Conservation (phyloP, 2,797 vertebrate species). For the Cryptoprocta ferox region DNA sequence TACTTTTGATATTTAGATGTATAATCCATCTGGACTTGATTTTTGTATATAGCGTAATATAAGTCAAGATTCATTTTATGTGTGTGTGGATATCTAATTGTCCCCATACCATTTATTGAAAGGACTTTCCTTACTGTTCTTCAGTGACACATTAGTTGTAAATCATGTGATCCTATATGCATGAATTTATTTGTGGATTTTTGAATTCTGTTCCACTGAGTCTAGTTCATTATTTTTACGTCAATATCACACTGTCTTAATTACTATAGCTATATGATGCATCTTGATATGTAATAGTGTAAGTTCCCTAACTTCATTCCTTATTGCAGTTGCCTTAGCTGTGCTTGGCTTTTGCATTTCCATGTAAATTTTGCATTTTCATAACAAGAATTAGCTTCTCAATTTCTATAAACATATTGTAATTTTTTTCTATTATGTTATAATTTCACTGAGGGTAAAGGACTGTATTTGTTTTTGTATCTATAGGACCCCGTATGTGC, state of each 20-base stretch:
- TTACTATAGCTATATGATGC: neutral
- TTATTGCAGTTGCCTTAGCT: neutral
- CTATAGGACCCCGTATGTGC: neutral
- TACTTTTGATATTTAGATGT: conserved; percentile 38
- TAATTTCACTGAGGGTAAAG: neutral
- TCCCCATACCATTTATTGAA: neutral
- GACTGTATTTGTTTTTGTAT: neutral
- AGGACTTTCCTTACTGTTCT: neutral
- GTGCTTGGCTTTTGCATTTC: neutral
- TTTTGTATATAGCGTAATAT: neutral
- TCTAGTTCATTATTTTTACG: neutral
- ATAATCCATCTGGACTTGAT: neutral
- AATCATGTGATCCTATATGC: neutral
- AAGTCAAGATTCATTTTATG: neutral
- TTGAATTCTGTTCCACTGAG: neutral
- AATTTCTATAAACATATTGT: neutral
- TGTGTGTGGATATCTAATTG: neutral
- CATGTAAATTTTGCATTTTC: neutral
- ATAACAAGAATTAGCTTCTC: neutral
- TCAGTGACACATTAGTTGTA: neutral
- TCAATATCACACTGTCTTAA: neutral
- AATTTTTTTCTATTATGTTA: neutral
- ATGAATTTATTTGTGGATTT: conserved; percentile 7
- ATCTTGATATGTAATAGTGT: neutral
- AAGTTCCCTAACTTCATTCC: neutral